Percentiles rank a stretch among this genome's conserved stretches.
Evolutionary conservation across 2,797 vertebrate genomes (phyloP).

Genomic region (Lemur catta): DNA sequence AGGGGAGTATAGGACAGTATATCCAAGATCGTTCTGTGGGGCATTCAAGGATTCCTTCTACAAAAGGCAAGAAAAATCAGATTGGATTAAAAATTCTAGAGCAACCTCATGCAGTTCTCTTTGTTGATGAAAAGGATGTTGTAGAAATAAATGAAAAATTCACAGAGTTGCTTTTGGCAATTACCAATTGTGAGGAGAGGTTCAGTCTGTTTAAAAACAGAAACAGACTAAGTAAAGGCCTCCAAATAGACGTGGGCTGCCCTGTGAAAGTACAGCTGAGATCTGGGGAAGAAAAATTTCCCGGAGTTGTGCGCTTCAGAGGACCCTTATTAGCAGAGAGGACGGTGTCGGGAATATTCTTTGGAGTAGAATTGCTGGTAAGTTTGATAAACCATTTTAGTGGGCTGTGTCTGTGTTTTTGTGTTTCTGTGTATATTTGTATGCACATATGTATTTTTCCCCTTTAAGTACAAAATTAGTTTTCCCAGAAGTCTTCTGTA

Average conservation of each 20-base stretch:
- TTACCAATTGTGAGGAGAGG: conserved; percentile 97
- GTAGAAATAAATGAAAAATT: conserved; percentile 94
- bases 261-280: conserved; percentile 95
- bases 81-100: conserved; percentile 95
- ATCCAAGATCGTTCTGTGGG: conserved; percentile 95
- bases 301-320: conserved; percentile 96
- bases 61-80: conserved; percentile 94
- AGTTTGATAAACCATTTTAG: conserved; percentile 77
- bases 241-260: conserved; percentile 94
- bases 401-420: not conserved
- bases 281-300: conserved; percentile 93
- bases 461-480: not conserved
- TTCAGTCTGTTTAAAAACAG: conserved; percentile 93
- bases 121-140: conserved; percentile 95
- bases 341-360: conserved; percentile 95
- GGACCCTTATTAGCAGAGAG: conserved; percentile 95
- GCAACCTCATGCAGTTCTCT: conserved; percentile 93
- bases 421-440: not conserved
- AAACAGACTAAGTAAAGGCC: conserved; percentile 89
- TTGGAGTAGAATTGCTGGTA: conserved; percentile 98
- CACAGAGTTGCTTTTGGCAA: conserved; percentile 96
- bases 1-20: conserved; percentile 95
- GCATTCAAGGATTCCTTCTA: conserved; percentile 89
- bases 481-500: not conserved
- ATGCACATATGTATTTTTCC: not conserved